Evolutionary conservation across 2,888 invertebrate species (phyloP).

Genomic region (Caenorhabditis doughertyi): DNA sequence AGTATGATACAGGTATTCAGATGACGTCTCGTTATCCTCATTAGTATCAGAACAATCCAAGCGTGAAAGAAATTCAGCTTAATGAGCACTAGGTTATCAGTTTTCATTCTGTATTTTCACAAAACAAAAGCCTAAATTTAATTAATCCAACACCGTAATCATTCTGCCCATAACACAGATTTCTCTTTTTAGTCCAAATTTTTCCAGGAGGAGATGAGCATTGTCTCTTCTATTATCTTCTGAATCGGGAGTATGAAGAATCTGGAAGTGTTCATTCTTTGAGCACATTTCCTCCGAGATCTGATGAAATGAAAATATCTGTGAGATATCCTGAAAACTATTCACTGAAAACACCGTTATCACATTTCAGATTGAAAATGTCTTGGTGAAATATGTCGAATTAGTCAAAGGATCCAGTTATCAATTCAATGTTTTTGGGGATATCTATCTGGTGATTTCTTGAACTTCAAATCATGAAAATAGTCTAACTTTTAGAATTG

Average conservation of each 20-base stretch:
- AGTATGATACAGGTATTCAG: no score
- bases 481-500: no score
- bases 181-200: no score
- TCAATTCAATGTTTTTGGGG: constrained; percentile 79
- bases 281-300: constrained; percentile 67
- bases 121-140: no score
- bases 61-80: no score
- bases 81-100: no score
- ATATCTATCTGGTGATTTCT: constrained; percentile 71
- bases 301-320: constrained; percentile 70
- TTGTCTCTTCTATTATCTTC: constrained; percentile 77
- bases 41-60: no score
- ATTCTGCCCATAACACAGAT: neutral
- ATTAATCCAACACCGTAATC: no score
- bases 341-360: neutral
- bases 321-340: constrained; percentile 42
- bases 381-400: constrained; percentile 66
- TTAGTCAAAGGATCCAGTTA: constrained; percentile 70
- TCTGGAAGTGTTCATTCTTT: constrained; percentile 55
- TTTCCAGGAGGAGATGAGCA: constrained; percentile 68
- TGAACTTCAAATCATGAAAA: no score
- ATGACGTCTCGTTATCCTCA: no score
- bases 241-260: constrained; percentile 68
- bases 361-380: constrained; percentile 65
- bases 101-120: no score